Evolutionary conservation across 2,113 vertebrate genomes (phyloP), one percentile per base, ranked within the genome.

Genomic region (Brachypodius melanocephalos): DNA sequence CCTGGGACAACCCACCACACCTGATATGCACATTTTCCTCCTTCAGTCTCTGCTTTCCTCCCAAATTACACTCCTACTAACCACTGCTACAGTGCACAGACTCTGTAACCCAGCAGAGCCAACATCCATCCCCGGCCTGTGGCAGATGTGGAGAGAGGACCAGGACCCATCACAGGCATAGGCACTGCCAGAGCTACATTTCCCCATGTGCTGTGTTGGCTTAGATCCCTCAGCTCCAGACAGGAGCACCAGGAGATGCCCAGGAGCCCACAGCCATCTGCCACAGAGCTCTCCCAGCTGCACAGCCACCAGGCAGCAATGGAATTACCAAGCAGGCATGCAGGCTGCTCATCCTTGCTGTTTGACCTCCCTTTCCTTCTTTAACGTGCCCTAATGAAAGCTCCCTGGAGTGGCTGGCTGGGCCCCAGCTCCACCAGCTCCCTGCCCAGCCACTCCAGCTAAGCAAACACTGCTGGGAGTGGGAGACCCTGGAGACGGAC

Each of bases 101-200:
- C 42, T 46, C 54, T 14, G 2, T 1, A 34, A 48, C 45, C 29
- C 58, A 36, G 68, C 65, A 84, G 45, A 84, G 67, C 54, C 2
- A 1, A 18, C 2, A 58, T 19, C 43, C 15, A 36, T 9, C 4
- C n/a, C 63, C 9, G 5, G 24, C n/a, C n/a, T 0, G 0, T 7
- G 8, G 20, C 8, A 1, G 6, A 8, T 0, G 2, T 42, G 36
- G 45, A 36, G 31, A 25, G 54, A 24, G 55, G 16, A 49, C 9
- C 32, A 36, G 36, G 49, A 58, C 42, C 2, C 8, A 43, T 38
- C 0, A 0, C 0, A 1, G 4, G 12, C 3, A 0, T 0, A 34
- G 54, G 49, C 38, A 43, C 25, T 29, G 46, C 78, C 0, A 9
- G 32, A 55, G 74, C 43, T 16, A 7, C 9, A 4, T 8, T 18